phyloP scores from a whole-genome alignment of 2,113 vertebrate species.

The Pseudorhombus dupliciocellatus region DNA sequence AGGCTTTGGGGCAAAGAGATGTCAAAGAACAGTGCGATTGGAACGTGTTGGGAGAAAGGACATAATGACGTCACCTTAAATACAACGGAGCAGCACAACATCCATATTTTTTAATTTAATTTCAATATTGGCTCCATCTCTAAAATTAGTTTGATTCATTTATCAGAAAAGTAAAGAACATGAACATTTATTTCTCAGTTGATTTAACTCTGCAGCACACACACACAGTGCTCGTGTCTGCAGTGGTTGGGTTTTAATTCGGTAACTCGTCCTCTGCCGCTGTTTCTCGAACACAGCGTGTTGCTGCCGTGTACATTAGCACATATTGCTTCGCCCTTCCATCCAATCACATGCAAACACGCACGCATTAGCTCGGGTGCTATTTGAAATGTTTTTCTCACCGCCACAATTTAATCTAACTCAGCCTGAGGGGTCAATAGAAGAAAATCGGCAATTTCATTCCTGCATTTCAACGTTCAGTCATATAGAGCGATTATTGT shows the following conservation, averaged over 20 bases:
- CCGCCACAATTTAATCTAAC: conserved; percentile 48
- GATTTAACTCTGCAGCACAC: background rate
- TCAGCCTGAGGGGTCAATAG: conserved; percentile 61
- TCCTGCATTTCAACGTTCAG: conserved; percentile 39
- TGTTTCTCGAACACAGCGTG: conserved; percentile 1
- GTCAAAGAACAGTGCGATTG: no score
- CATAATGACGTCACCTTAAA: no score
- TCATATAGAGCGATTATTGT: conserved; percentile 51
- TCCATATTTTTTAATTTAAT: no score
- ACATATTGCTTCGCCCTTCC: conserved; percentile 15
- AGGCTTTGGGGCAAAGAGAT: no score
- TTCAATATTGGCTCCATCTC: no score
- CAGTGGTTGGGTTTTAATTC: background rate
- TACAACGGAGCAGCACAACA: no score
- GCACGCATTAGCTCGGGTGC: conserved; percentile 2
- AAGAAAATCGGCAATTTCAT: conserved; percentile 50
- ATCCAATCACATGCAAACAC: conserved; percentile 20
- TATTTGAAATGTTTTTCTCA: conserved; percentile 54
- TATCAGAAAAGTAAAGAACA: no score
- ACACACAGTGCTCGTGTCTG: background rate
- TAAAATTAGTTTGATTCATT: no score
- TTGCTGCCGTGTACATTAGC: conserved; percentile 11
- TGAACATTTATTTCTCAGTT: no score
- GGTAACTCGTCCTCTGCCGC: conserved; percentile 1
- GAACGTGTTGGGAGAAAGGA: no score